Evolutionary conservation across 2,113 vertebrate genomes (phyloP), one percentile per base, ranked within the genome.

Genomic region (Nerophis lumbriciformis): DNA sequence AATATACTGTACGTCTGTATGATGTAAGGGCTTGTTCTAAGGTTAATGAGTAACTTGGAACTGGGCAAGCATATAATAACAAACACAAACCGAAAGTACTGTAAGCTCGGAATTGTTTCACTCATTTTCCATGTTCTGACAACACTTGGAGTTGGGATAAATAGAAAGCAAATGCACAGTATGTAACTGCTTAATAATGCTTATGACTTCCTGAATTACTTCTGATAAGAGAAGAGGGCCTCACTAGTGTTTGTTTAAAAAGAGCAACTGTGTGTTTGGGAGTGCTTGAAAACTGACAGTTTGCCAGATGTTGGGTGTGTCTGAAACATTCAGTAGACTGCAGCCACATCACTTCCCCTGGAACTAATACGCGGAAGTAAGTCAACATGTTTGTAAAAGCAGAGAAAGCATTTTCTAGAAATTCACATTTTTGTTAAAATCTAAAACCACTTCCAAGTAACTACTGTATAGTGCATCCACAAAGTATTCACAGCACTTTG

Each of bases 231-330:
- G 49, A 45, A 7, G 50, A 60, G 44, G 55, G 16, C 55, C 55
- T 57, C 58, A 36, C 16, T 3, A 51, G 14, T 60, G 58, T 28
- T 48, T 78, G 75, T 79, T 72, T 65, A 11, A 48, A 76, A 28
- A 66, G 53, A 51, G 63, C 37, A 36, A 53, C 48, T 47, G 73
- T 62, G 49, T n/a, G 21, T 63, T 37, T 16, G 62, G 77, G 69
- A 73, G 80, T 77, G 81, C 52, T 75, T 73, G 73, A 37, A 80
- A 66, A 28, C 72, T 54, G 50, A 53, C 76, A 66, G 37, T 66
- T 74, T 75, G 72, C 79, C 79, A 84, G 73, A 83, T 58, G 61
- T 47, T 47, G 78, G 84, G 86, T 45, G 78, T 80, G 72, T 76
- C 79, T 48, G 49, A 16, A 62, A 6, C 55, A 65, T 50, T 75